Percentiles rank a stretch among this genome's conserved stretches.
These are phyloP conservation scores for Germaria angustata DNA, from an alignment of 2,888 invertebrate species.

Conservation along the genomic window DNA sequence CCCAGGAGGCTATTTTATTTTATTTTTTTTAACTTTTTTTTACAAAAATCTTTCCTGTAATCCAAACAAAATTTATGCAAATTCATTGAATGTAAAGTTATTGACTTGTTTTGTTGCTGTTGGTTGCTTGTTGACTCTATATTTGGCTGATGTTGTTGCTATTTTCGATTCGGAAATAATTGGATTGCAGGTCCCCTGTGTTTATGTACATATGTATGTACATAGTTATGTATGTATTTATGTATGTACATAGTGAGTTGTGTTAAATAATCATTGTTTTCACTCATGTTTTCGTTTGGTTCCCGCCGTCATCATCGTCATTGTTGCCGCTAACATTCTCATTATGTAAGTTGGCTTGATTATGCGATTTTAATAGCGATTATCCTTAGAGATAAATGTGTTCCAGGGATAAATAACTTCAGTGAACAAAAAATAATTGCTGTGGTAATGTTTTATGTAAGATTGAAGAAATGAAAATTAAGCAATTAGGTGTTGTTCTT, in stretches of 20 bases:
- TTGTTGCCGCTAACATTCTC: neutral
- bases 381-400: slow-evolving; percentile 20
- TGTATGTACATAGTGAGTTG: too few species aligned
- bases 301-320: neutral
- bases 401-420: neutral
- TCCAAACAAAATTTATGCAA: slow-evolving; percentile 56
- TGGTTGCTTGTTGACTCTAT: slow-evolving; percentile 17
- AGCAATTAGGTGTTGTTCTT: too few species aligned
- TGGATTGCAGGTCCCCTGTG: slow-evolving; percentile 58
- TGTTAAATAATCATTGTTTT: slow-evolving; percentile 36
- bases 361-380: slow-evolving; percentile 38
- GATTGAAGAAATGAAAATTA: neutral
- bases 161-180: slow-evolving; percentile 60
- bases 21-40: neutral
- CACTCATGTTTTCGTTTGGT: slow-evolving; percentile 32
- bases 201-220: too few species aligned
- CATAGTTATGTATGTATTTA: too few species aligned
- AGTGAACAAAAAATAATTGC: neutral
- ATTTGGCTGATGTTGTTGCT: slow-evolving; percentile 30
- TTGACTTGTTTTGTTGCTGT: slow-evolving; percentile 44
- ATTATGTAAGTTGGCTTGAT: slow-evolving; percentile 28
- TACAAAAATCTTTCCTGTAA: slow-evolving; percentile 29
- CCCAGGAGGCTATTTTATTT: slow-evolving; percentile 20
- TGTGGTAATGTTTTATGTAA: neutral
- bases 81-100: slow-evolving; percentile 60